phyloP scores from a whole-genome alignment of 2,888 invertebrate genomes.

The Mycalesis mineus region DNA sequence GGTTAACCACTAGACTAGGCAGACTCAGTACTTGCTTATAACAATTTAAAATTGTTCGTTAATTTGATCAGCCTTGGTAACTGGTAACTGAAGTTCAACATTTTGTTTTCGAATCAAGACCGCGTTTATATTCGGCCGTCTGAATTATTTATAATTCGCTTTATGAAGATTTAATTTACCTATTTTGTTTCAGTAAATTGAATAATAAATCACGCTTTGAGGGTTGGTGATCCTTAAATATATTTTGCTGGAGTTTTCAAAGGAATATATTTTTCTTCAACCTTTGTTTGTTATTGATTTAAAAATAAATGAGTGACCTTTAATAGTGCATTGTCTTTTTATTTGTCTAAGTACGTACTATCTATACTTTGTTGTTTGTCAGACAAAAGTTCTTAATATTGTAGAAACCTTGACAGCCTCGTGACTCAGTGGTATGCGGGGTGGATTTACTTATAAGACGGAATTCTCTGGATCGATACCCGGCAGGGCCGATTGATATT shows the following conservation, averaged over 20 bases:
- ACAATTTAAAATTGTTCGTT: not conserved
- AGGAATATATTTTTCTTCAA: not conserved
- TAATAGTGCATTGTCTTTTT: not conserved
- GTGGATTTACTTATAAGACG: no score
- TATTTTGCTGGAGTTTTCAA: not conserved
- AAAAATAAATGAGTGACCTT: not conserved
- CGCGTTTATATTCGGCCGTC: not conserved
- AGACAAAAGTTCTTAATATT: no score
- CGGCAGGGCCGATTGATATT: no score
- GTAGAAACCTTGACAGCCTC: no score
- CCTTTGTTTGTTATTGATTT: not conserved
- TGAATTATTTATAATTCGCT: not conserved
- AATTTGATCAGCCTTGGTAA: not conserved
- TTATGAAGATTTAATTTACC: not conserved
- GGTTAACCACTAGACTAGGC: no score
- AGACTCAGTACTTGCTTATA: not conserved
- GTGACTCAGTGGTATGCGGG: no score
- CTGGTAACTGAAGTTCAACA: not conserved
- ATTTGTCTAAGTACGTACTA: no score
- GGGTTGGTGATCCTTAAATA: not conserved
- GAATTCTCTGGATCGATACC: no score
- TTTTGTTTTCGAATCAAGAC: not conserved
- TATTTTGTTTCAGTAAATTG: not conserved
- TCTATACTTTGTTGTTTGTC: no score
- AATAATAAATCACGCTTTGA: not conserved